Evolutionary conservation across 1,140 invertebrate species (phyloP).

Genomic region (Lineus longissimus): DNA sequence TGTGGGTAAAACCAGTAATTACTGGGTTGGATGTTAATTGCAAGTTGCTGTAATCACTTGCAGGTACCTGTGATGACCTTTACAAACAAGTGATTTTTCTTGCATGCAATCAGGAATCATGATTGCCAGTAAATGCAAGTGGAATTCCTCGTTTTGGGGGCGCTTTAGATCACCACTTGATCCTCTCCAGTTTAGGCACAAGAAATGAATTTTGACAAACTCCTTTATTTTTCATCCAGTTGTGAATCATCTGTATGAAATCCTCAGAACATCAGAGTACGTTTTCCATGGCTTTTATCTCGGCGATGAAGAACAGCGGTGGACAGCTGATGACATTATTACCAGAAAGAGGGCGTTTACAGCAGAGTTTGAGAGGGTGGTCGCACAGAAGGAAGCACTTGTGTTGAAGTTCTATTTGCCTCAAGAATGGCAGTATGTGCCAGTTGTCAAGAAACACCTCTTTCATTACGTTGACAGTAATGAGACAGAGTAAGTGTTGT

Average conservation of each 20-base stretch:
- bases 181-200: too few relatives aligned
- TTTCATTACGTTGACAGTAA: conserved; percentile 40
- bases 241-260: conserved; percentile 30
- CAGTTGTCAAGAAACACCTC: conserved; percentile 38
- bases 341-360: conserved; percentile 36
- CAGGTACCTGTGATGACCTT: not conserved
- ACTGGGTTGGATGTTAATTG: not conserved
- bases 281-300: conserved; percentile 40
- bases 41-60: too few relatives aligned
- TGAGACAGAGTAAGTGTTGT: conserved; percentile 31
- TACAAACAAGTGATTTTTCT: too few relatives aligned
- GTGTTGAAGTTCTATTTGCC: conserved; percentile 43
- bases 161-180: too few relatives aligned
- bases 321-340: conserved; percentile 38
- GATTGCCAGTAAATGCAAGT: too few relatives aligned
- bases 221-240: conserved; percentile 20
- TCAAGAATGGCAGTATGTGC: conserved; percentile 41
- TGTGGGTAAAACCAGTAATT: not conserved
- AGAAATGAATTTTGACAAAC: not conserved
- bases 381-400: conserved; percentile 34
- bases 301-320: conserved; percentile 29
- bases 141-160: too few relatives aligned
- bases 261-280: conserved; percentile 29
- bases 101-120: too few relatives aligned
- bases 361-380: conserved; percentile 31